phyloP scores from a whole-genome alignment of 2,113 vertebrate species.

The Mirza zaza region DNA sequence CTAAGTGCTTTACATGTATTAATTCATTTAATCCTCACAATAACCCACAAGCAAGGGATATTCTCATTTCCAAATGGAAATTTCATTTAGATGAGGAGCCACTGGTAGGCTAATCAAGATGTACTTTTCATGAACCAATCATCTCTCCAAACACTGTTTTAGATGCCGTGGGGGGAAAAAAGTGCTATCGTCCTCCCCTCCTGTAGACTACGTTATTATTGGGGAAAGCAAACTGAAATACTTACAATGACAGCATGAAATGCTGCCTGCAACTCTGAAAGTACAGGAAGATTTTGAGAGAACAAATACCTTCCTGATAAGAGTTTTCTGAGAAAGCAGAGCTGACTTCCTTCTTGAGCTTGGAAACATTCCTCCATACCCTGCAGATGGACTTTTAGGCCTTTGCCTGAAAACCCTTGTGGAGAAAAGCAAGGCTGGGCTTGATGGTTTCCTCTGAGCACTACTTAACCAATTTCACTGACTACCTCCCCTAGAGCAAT shows the following conservation, averaged over 20 bases:
- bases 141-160: background rate
- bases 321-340: background rate
- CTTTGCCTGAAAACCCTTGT: background rate
- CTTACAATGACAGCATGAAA: background rate
- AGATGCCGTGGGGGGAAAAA: background rate
- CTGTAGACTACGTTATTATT: background rate
- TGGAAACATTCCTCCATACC: background rate
- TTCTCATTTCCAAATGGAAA: background rate
- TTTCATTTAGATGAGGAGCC: background rate
- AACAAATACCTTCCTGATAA: background rate
- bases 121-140: background rate
- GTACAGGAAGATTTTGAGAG: background rate
- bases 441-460: background rate
- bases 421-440: background rate
- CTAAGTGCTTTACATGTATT: background rate
- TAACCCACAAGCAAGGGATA: background rate
- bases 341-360: background rate
- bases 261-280: background rate
- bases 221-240: background rate
- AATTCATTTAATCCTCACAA: background rate
- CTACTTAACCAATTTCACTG: background rate
- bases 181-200: background rate
- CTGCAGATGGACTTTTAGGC: background rate
- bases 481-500: background rate
- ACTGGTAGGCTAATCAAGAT: background rate